phyloP scores from a whole-genome alignment of 2,888 invertebrate genomes.

The Argyra leucocephala region DNA sequence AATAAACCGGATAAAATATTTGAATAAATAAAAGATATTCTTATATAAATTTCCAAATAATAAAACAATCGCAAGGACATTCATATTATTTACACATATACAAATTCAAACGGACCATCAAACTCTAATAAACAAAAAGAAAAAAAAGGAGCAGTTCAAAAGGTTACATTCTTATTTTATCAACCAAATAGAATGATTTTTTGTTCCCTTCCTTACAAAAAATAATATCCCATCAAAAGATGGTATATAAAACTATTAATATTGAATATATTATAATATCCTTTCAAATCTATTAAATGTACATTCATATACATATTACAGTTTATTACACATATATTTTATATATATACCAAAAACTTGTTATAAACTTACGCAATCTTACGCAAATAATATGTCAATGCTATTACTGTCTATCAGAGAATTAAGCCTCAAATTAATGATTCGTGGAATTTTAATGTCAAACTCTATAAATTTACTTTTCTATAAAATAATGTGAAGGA shows the following conservation, averaged over 20 bases:
- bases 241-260: background rate
- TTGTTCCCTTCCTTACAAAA: too few species aligned
- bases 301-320: background rate
- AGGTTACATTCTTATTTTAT: background rate
- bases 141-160: background rate
- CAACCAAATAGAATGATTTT: too few species aligned
- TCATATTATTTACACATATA: background rate
- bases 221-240: background rate
- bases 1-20: background rate
- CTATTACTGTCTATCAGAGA: background rate
- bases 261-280: background rate
- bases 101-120: background rate
- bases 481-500: too few species aligned
- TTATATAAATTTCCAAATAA: background rate
- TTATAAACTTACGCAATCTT: background rate
- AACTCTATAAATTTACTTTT: background rate
- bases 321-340: too few species aligned
- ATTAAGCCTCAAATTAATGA: constrained; percentile 21
- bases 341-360: background rate
- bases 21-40: background rate
- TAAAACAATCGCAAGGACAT: background rate
- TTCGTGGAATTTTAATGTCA: constrained; percentile 17
- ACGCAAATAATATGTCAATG: constrained; percentile 1
- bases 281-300: background rate
- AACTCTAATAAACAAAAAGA: background rate